Conservation (phyloP, 2,797 vertebrate species). For the Smutsia temminckii region DNA sequence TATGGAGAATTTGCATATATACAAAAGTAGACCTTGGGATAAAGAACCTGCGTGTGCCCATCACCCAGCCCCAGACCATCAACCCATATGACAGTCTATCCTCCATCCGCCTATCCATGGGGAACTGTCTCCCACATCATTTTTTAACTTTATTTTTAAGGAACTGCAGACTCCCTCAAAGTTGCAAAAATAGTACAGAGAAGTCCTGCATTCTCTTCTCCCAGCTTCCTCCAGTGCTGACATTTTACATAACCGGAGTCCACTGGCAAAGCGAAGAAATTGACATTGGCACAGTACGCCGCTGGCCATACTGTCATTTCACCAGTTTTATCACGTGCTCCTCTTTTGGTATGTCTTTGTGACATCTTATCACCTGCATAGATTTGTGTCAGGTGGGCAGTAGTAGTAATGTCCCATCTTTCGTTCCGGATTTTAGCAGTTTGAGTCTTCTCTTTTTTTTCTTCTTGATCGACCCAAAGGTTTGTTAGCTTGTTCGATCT, state of each 20-base stretch:
- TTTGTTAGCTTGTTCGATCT: background rate
- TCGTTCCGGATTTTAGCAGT: background rate
- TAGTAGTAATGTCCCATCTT: background rate
- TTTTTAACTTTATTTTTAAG: background rate
- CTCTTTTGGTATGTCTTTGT: background rate
- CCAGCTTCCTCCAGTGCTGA: background rate
- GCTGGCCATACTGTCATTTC: background rate
- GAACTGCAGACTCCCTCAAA: background rate
- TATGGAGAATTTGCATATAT: background rate
- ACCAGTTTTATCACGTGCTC: background rate
- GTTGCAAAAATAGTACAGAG: background rate
- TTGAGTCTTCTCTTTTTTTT: background rate
- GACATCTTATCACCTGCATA: background rate
- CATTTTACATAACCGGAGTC: background rate
- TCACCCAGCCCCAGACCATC: background rate
- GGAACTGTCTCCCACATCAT: background rate
- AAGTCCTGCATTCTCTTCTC: background rate
- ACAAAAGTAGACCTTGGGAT: background rate
- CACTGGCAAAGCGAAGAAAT: background rate
- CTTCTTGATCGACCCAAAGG: background rate
- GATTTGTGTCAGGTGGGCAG: background rate
- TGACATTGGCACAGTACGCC: rapidly evolving
- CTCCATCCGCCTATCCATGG: rapidly evolving
- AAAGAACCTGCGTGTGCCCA: background rate
- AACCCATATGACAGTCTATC: too few species aligned